phyloP scores from a whole-genome alignment of 2,113 vertebrate species.

The Aegotheles bennettii region DNA sequence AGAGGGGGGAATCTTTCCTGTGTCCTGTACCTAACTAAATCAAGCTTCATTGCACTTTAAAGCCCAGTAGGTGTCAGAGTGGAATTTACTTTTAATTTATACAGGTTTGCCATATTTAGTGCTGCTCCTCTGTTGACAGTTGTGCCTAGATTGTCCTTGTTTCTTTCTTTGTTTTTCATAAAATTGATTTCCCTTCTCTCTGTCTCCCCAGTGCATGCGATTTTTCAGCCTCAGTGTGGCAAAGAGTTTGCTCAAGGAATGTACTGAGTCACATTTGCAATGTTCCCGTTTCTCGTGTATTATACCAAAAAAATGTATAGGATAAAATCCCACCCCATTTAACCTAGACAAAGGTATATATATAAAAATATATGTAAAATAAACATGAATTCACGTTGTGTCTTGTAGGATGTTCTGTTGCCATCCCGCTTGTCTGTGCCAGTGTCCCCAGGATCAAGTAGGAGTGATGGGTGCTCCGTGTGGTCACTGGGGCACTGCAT shows the following conservation, averaged over 20 bases:
- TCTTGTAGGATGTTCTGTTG: constrained; percentile 38
- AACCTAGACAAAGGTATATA: constrained; percentile 51
- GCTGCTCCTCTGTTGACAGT: constrained; percentile 35
- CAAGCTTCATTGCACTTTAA: constrained; percentile 81
- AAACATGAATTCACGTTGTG: constrained; percentile 42
- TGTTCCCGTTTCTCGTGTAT: constrained; percentile 46
- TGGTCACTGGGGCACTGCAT: background rate
- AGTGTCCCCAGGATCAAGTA: background rate
- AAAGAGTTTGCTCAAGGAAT: constrained; percentile 48
- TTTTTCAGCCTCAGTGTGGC: constrained; percentile 30
- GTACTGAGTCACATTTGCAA: constrained; percentile 49
- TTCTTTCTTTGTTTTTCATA: background rate
- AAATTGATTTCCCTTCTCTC: constrained; percentile 24
- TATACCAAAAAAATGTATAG: constrained; percentile 54
- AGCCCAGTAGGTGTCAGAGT: constrained; percentile 62
- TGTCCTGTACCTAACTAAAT: constrained; percentile 65
- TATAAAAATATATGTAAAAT: constrained; percentile 40
- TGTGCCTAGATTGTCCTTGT: background rate
- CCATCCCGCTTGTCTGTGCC: background rate
- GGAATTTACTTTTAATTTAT: constrained; percentile 59
- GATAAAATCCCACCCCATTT: constrained; percentile 18
- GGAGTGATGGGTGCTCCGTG: background rate
- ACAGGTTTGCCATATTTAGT: constrained; percentile 7
- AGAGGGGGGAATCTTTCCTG: constrained; percentile 20
- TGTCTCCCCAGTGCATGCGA: constrained; percentile 45